A percentile compares a stretch with the other conserved stretches of the same genome.
Conservation (phyloP, 2,113 vertebrate species). For the Heterochromis multidens region DNA sequence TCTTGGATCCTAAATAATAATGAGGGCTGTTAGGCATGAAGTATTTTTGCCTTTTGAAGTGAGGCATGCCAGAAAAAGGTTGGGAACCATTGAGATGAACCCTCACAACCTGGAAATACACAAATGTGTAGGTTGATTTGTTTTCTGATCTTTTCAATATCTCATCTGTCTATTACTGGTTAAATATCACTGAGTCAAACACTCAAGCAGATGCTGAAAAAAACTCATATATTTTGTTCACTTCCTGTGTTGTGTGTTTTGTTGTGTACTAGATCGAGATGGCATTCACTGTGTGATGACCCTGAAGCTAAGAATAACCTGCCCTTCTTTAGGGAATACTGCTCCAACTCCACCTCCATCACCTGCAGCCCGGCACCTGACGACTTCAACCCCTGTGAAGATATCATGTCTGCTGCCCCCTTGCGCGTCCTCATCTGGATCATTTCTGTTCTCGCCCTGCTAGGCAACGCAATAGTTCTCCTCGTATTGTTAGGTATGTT, state of each 20-base stretch:
- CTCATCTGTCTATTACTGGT: not conserved
- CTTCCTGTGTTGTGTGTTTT: not conserved
- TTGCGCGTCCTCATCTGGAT: constrained; percentile 92
- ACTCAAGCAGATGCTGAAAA: not conserved
- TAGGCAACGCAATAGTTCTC: constrained; percentile 85
- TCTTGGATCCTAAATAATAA: not conserved
- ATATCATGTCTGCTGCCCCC: constrained; percentile 85
- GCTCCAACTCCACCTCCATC: constrained; percentile 76
- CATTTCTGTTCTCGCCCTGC: constrained; percentile 86
- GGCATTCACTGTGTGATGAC: constrained; percentile 75
- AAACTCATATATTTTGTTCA: not conserved
- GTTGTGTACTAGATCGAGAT: constrained; percentile 68
- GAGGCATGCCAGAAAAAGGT: not conserved
- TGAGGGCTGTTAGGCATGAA: not conserved
- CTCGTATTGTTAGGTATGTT: constrained; percentile 79
- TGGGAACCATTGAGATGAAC: not conserved
- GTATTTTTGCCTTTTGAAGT: not conserved
- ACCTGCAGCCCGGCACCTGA: constrained; percentile 85
- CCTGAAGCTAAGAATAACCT: constrained; percentile 55
- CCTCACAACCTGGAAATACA: not conserved
- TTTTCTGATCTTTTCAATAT: not conserved
- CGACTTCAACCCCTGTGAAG: constrained; percentile 94
- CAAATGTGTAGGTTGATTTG: not conserved
- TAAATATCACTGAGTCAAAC: not conserved
- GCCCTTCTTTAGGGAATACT: constrained; percentile 74